Evolutionary conservation across 2,113 vertebrate species (phyloP), one percentile per base, ranked within the genome.

Genomic region (Nipponia nippon): DNA sequence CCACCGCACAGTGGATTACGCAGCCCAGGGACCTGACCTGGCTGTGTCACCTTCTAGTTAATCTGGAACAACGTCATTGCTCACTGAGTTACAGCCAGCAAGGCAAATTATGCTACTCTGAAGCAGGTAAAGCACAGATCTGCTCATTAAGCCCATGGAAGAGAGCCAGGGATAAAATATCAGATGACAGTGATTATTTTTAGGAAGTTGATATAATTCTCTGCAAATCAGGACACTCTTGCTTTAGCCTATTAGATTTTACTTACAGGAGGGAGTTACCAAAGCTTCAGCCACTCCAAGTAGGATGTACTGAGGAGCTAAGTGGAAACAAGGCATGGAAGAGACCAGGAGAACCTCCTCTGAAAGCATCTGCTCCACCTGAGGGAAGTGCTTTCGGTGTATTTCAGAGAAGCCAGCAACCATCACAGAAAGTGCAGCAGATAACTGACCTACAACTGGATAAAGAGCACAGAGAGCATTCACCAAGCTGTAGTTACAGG

Each of bases 201-300:
- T 89, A 87, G 80, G 56, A 63, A 95, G 56, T 20, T 29, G 61
- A 61, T 83, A 26, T 3, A 23, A 50, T 44, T 97, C 66, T 70
- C 6, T 42, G 61, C 6, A 1, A 52, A 53, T 22, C 16, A 16
- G 42, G 38, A 47, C 11, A 9, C 72, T 73, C 59, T 87, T 25
- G 16, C 58, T 79, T 70, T 70, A 59, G 12, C 32, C 81, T 19
- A 15, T 36, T 65, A 38, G 59, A 9, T n/a, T 21, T 70, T 91
- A 98, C 99, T 98, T 95, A 99, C 99, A 98, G 19, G 99, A 98
- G 50, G 99, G 99, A 30, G 97, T 99, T 75, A 99, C 99, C 69
- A 99, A 97, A 40, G 99, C 98, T 97, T 99, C 99, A 22, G 99
- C 99, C 36, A 99, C 93, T 77, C 99, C 99, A 3, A 99, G 98